A percentile compares a stretch with the other conserved stretches of the same genome.
Conservation (phyloP, 2,113 vertebrate species). For the Rhineura floridana region DNA sequence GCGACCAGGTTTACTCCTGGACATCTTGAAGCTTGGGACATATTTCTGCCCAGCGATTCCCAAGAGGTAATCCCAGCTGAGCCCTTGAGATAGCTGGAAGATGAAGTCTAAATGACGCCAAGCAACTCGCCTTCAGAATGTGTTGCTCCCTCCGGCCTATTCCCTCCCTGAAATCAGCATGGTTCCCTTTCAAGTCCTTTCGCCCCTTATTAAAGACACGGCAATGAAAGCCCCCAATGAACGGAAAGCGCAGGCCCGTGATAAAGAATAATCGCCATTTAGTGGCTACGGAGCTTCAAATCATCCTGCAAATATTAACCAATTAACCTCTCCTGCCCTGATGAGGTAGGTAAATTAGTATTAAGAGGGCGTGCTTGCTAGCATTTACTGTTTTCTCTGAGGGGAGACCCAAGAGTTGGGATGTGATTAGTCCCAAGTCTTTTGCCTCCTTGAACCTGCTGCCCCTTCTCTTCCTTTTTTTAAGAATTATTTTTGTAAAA, state of each 20-base stretch:
- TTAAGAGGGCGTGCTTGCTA: not conserved
- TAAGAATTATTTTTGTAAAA: too few relatives aligned
- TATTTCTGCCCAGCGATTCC: not conserved
- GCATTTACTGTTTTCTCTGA: not conserved
- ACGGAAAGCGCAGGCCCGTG: too few relatives aligned
- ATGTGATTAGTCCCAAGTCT: too few relatives aligned
- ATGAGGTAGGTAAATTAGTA: slow-evolving; percentile 7
- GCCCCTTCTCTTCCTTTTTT: too few relatives aligned
- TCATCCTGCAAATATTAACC: slow-evolving; percentile 16
- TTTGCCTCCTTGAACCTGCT: too few relatives aligned
- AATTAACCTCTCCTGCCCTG: slow-evolving; percentile 27
- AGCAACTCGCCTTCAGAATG: not conserved
- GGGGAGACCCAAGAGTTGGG: not conserved
- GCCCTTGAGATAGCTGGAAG: not conserved
- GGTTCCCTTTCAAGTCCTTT: not conserved
- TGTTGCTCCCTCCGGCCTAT: not conserved
- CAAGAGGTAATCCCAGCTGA: not conserved
- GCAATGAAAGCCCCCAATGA: not conserved
- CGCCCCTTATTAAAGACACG: not conserved
- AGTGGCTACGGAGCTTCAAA: not conserved
- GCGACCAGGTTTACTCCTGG: too few relatives aligned
- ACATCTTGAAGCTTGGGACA: too few relatives aligned
- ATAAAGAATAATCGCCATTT: slow-evolving; percentile 11
- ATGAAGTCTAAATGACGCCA: not conserved
- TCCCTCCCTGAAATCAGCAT: not conserved